Conservation (phyloP, 2,888 invertebrate genomes). For the Entomobrya proxima region DNA sequence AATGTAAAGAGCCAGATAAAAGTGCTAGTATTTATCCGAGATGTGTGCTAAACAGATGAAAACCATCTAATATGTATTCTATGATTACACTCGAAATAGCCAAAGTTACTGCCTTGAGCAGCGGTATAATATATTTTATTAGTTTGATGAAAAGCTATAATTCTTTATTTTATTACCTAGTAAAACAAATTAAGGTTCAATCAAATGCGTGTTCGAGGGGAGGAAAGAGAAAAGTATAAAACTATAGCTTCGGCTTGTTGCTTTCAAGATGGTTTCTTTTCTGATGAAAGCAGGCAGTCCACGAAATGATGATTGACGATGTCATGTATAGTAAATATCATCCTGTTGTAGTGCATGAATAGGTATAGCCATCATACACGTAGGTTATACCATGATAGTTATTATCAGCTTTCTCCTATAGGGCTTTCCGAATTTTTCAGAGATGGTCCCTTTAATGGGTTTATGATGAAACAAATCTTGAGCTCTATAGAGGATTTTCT, state of each 20-base stretch:
- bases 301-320: constrained; percentile 9
- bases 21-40: background rate
- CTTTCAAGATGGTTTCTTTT: constrained; percentile 18
- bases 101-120: background rate
- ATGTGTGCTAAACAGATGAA: constrained; percentile 18
- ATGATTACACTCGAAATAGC: constrained; percentile 14
- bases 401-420: background rate
- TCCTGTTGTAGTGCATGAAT: too few species aligned
- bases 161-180: constrained; percentile 37
- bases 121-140: constrained; percentile 16
- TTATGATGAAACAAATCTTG: constrained; percentile 10
- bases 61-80: constrained; percentile 13
- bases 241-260: constrained; percentile 10
- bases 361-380: background rate
- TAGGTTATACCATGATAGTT: background rate
- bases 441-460: background rate
- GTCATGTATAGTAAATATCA: constrained; percentile 1
- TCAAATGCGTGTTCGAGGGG: constrained; percentile 3
- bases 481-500: background rate
- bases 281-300: background rate
- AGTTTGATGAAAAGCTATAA: constrained; percentile 22
- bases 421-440: background rate
- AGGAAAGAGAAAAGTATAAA: background rate
- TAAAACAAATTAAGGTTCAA: constrained; percentile 47
- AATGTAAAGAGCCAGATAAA: background rate